phyloP scores from a whole-genome alignment of 2,113 vertebrate species.

The Castor canadensis region DNA sequence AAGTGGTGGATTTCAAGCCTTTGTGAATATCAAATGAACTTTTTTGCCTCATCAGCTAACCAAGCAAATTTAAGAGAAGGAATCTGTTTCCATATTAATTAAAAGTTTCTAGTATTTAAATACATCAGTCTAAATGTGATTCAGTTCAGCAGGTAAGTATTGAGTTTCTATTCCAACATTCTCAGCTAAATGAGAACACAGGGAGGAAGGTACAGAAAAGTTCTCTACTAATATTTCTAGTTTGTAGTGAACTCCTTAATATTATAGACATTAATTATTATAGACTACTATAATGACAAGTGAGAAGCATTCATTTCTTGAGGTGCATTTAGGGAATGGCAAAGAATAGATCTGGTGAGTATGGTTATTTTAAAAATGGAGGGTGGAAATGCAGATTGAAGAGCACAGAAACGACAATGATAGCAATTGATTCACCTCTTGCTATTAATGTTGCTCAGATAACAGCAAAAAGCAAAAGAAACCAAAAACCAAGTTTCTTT shows the following conservation, averaged over 20 bases:
- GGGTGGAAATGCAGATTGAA: background rate
- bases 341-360: background rate
- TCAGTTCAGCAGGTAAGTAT: background rate
- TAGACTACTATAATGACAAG: background rate
- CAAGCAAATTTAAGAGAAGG: conserved; percentile 42
- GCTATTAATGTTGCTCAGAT: background rate
- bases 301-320: background rate
- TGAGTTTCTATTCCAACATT: background rate
- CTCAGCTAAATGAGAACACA: background rate
- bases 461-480: background rate
- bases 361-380: background rate
- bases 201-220: background rate
- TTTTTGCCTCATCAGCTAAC: conserved; percentile 41
- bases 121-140: conserved; percentile 20
- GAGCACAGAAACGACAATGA: background rate
- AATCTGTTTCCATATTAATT: conserved; percentile 43
- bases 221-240: background rate
- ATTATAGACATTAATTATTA: background rate
- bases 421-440: background rate
- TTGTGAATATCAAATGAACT: conserved; percentile 26
- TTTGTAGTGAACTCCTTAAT: background rate
- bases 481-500: background rate
- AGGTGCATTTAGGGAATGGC: background rate
- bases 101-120: background rate
- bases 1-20: background rate